Evolutionary conservation across 2,113 vertebrate genomes (phyloP), one percentile per base, ranked within the genome.

Genomic region (Todiramphus chloris): DNA sequence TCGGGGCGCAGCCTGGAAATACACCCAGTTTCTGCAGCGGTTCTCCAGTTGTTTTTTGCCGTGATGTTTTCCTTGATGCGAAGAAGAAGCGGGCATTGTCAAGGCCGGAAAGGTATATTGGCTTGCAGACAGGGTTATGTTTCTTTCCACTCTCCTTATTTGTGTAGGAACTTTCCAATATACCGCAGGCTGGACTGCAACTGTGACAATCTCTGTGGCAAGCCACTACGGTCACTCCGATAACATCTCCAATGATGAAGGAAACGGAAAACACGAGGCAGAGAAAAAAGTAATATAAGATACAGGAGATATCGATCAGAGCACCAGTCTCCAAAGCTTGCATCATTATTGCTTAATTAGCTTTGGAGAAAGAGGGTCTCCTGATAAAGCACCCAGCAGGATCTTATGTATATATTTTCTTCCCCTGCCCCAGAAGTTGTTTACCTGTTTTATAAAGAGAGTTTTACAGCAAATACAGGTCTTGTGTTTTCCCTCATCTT

Each of bases 261-360:
- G 76, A 93, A 95, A 94, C 25, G 60, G 90, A 93, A 87, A 94
- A 89, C 80, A 59, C 2, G 55, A 93, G 78, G 28, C 62, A 89
- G 62, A 84, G 92, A 83, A 95, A 95, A 87, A 93, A 94, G 82
- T 83, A 63, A 19, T 97, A 97, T 97, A 96, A 95, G 80, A 51
- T 64, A 63, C 37, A 10, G 83, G 43, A 90, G 93, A 97, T 93
- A 85, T 41, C 66, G 81, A 94, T 93, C 84, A 94, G 95, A 87
- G 50, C 78, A 81, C 73, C 62, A 27, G 33, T 59, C 39, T 75
- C 84, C 73, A 64, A 62, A 92, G 86, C 87, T 69, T 89, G 74
- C 56, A 63, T 77, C 81, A 43, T 94, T 83, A 94, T 53, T 86
- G 33, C 80, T 87, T 93, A 74, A 95, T 89, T 91, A 64, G 56